Evolutionary conservation across 2,888 invertebrate species (phyloP).

Genomic region (Branchellion lobata): DNA sequence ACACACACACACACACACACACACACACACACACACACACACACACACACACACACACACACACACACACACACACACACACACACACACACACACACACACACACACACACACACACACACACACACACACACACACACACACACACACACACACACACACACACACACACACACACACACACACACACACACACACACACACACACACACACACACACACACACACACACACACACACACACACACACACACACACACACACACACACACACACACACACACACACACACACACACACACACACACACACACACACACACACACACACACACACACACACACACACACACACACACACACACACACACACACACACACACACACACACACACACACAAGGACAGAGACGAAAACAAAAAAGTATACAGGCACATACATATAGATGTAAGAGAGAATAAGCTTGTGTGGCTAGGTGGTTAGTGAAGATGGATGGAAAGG

Average conservation of each 20-base stretch:
- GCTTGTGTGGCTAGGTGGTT: neutral
- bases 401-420: neutral
- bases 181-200: too few relatives aligned
- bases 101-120: slow-evolving; percentile 43
- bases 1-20: slow-evolving; percentile 42
- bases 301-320: too few relatives aligned
- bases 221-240: too few relatives aligned
- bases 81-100: slow-evolving; percentile 40
- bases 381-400: slow-evolving; percentile 17
- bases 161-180: slow-evolving; percentile 6
- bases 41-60: slow-evolving; percentile 35
- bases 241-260: too few relatives aligned
- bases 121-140: slow-evolving; percentile 43
- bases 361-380: slow-evolving; percentile 26
- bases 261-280: too few relatives aligned
- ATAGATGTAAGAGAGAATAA: neutral
- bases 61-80: slow-evolving; percentile 35
- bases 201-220: too few relatives aligned
- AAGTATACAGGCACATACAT: neutral
- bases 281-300: too few relatives aligned
- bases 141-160: slow-evolving; percentile 45
- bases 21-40: slow-evolving; percentile 36
- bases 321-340: neutral
- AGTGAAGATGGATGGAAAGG: slow-evolving; percentile 5
- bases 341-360: slow-evolving; percentile 34